These are phyloP conservation scores for Oryzias melastigma DNA, from an alignment of 2,113 vertebrate species.

Conservation along the genomic window DNA sequence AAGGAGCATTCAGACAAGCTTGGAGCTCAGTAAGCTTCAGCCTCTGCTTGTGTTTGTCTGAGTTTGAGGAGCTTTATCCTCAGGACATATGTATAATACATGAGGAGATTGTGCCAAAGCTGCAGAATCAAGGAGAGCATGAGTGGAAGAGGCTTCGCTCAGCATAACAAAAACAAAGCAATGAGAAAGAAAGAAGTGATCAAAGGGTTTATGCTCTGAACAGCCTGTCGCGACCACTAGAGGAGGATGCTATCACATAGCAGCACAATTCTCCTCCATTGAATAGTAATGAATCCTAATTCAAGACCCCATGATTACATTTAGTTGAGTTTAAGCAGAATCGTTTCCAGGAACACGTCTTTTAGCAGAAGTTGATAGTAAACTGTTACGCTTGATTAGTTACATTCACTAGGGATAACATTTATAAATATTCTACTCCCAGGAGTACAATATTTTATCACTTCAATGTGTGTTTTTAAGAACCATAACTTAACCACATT, in stretches of 20 bases:
- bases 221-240: not conserved
- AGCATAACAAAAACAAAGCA: slow-evolving; percentile 36
- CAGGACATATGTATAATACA: slow-evolving; percentile 59
- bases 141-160: slow-evolving; percentile 20
- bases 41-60: slow-evolving; percentile 41
- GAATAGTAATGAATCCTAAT: not conserved
- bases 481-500: too few species aligned
- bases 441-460: too few species aligned
- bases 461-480: too few species aligned
- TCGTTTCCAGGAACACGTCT: too few species aligned
- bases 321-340: not conserved
- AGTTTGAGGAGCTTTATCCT: slow-evolving; percentile 40
- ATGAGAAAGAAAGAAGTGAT: slow-evolving; percentile 26
- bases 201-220: slow-evolving; percentile 7
- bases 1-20: slow-evolving; percentile 28
- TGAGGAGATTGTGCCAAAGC: slow-evolving; percentile 54
- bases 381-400: too few species aligned
- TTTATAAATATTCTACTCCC: too few species aligned
- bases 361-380: too few species aligned
- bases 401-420: too few species aligned
- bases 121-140: slow-evolving; percentile 42
- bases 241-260: slow-evolving; percentile 1
- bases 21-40: slow-evolving; percentile 19
- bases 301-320: not conserved
- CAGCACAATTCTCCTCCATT: not conserved